These are phyloP conservation scores for Epicampocera succincta DNA, from an alignment of 2,888 invertebrate species.

Conservation along the genomic window DNA sequence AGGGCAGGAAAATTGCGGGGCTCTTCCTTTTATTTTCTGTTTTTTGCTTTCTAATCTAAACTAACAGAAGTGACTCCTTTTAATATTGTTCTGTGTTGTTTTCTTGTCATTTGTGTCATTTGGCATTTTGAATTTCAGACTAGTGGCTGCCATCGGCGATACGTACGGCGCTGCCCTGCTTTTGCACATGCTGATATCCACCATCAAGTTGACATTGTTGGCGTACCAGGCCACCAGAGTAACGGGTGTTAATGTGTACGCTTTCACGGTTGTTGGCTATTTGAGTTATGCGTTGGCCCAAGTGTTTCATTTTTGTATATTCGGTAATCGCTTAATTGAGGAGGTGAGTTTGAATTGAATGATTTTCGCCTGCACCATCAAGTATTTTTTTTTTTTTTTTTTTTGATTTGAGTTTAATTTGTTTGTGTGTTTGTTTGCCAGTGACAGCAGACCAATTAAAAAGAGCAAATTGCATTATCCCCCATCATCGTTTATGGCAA, in stretches of 20 bases:
- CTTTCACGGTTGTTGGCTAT: slow-evolving; percentile 90
- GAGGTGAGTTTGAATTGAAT: slow-evolving; percentile 84
- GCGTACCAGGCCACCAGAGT: slow-evolving; percentile 95
- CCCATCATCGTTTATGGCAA: too few species aligned
- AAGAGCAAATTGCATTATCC: too few species aligned
- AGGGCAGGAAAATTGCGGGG: background rate
- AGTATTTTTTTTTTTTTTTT: too few species aligned
- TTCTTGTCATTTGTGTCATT: slow-evolving; percentile 20
- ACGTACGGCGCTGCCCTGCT: slow-evolving; percentile 92
- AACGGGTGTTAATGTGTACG: slow-evolving; percentile 88
- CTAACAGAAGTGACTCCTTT: background rate
- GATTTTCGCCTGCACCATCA: background rate
- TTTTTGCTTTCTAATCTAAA: background rate
- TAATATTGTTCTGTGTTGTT: slow-evolving; percentile 9
- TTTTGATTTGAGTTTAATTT: too few species aligned
- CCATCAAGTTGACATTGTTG: slow-evolving; percentile 90
- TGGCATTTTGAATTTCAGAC: slow-evolving; percentile 81
- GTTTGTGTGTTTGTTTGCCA: too few species aligned
- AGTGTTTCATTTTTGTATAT: slow-evolving; percentile 93
- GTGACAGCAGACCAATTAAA: too few species aligned
- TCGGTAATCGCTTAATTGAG: slow-evolving; percentile 92
- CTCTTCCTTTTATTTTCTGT: too few species aligned
- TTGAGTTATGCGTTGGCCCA: slow-evolving; percentile 90
- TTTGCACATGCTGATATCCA: slow-evolving; percentile 92
- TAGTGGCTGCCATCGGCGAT: slow-evolving; percentile 91